A percentile compares a stretch with the other conserved stretches of the same genome.
Evolutionary conservation across 1,140 invertebrate species (phyloP).

Genomic region (Nixonia krombeini): DNA sequence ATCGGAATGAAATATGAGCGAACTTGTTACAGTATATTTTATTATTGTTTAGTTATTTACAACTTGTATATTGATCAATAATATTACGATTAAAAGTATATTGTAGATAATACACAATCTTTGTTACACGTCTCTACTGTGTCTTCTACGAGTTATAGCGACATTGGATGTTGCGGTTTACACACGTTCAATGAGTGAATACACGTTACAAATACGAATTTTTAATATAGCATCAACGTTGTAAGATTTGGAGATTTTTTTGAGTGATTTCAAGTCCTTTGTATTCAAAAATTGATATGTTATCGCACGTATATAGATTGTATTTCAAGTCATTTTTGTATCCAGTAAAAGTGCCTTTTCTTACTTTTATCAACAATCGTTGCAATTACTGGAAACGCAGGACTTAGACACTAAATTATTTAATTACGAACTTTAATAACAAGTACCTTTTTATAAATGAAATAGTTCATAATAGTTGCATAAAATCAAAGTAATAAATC

Average conservation of each 20-base stretch:
- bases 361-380: no score
- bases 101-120: constrained; percentile 69
- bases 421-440: no score
- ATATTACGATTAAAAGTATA: constrained; percentile 71
- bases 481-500: no score
- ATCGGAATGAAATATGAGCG: constrained; percentile 34
- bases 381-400: no score
- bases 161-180: constrained; percentile 1
- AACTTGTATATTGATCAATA: constrained; percentile 72
- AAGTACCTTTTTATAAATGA: no score
- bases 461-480: no score
- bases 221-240: constrained; percentile 9
- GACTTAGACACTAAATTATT: no score
- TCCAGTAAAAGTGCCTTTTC: no score
- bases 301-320: no score
- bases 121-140: constrained; percentile 21
- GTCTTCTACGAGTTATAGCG: constrained; percentile 11
- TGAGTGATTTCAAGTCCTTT: not conserved
- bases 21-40: constrained; percentile 70
- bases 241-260: constrained; percentile 8
- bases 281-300: no score
- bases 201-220: constrained; percentile 19
- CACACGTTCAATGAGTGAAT: constrained; percentile 7
- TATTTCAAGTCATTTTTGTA: no score
- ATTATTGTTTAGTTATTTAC: constrained; percentile 72